These are phyloP conservation scores for Miichthys miiuy DNA, from an alignment of 2,797 vertebrate genomes.

Conservation along the genomic window DNA sequence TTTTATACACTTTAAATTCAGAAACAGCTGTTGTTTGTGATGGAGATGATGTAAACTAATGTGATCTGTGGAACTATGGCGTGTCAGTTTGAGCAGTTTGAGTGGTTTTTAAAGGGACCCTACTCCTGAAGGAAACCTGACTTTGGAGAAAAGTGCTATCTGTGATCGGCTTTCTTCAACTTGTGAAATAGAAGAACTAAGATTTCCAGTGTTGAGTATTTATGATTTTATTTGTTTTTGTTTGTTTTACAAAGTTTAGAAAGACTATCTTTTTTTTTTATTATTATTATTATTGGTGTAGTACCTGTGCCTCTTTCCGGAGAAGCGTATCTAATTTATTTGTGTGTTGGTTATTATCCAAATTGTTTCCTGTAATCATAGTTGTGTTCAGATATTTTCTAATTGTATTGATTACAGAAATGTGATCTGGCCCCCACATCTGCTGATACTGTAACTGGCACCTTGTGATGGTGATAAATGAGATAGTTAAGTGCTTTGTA, in stretches of 20 bases:
- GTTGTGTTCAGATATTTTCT: conserved; percentile 42
- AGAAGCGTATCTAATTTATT: conserved; percentile 80
- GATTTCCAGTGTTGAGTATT: conserved; percentile 77
- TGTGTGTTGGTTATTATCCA: conserved; percentile 59
- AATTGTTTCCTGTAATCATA: conserved; percentile 54
- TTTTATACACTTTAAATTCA: conserved; percentile 68
- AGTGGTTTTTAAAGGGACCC: conserved; percentile 78
- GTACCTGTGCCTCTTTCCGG: conserved; percentile 52
- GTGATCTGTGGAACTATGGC: conserved; percentile 58
- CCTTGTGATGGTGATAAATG: conserved; percentile 25
- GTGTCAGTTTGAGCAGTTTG: conserved; percentile 28
- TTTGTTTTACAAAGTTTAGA: conserved; percentile 57
- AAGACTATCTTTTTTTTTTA: conserved; percentile 27
- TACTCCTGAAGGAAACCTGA: conserved; percentile 77
- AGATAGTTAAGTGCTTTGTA: conserved; percentile 25
- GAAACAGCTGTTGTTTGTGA: conserved; percentile 59
- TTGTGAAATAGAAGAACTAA: conserved; percentile 76
- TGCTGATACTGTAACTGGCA: conserved; percentile 36
- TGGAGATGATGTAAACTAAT: conserved; percentile 65
- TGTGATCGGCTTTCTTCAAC: conserved; percentile 77
- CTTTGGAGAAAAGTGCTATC: conserved; percentile 74
- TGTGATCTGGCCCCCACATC: conserved; percentile 29
- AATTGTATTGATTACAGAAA: conserved; percentile 31
- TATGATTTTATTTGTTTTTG: conserved; percentile 74
- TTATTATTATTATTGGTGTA: conserved; percentile 49